These are phyloP conservation scores for Melanotaenia duboulayi DNA, from an alignment of 2,113 vertebrate species.

Conservation along the genomic window DNA sequence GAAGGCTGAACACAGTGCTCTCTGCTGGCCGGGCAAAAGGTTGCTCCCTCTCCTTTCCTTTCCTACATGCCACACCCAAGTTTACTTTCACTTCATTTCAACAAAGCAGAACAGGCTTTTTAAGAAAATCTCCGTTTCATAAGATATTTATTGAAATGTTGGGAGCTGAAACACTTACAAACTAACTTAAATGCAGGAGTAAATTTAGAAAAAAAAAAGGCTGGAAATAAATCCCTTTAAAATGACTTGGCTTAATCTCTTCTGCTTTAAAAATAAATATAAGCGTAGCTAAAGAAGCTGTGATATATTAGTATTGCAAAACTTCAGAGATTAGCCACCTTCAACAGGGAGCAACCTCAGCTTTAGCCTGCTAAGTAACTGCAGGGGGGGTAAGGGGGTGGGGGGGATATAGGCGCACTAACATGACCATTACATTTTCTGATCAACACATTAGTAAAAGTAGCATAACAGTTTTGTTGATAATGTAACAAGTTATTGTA, in stretches of 20 bases:
- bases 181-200: neutral
- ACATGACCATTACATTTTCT: slow-evolving; percentile 85
- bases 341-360: slow-evolving; percentile 74
- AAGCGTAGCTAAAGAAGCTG: slow-evolving; percentile 51
- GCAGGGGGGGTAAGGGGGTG: too few species aligned
- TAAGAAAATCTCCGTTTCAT: neutral
- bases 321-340: slow-evolving; percentile 70
- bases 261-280: slow-evolving; percentile 62
- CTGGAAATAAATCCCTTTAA: slow-evolving; percentile 49
- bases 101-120: slow-evolving; percentile 24
- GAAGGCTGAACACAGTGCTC: slow-evolving; percentile 74
- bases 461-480: slow-evolving; percentile 88
- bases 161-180: neutral
- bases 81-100: slow-evolving; percentile 11
- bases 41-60: slow-evolving; percentile 75
- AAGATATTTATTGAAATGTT: neutral
- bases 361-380: slow-evolving; percentile 58
- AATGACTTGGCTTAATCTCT: slow-evolving; percentile 70
- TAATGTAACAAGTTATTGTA: slow-evolving; percentile 96
- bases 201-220: neutral
- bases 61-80: slow-evolving; percentile 34
- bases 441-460: slow-evolving; percentile 91
- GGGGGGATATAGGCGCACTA: slow-evolving; percentile 42
- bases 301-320: slow-evolving; percentile 74
- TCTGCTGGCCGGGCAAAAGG: slow-evolving; percentile 76